phyloP scores from a whole-genome alignment of 2,888 invertebrate genomes.

The Anoncus sp. region DNA sequence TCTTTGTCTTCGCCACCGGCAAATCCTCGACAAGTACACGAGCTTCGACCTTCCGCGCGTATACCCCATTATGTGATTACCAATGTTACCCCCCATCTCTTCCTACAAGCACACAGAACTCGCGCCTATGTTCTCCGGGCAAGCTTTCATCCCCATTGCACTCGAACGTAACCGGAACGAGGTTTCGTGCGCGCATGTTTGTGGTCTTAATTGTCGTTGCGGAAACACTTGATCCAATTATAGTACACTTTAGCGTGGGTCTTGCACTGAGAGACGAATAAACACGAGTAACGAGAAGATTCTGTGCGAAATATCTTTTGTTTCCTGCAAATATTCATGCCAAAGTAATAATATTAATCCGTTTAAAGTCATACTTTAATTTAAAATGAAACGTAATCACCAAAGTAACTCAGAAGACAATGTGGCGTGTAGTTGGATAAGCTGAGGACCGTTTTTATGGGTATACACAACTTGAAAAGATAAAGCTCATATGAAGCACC shows the following conservation, averaged over 20 bases:
- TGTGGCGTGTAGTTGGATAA: too few relatives aligned
- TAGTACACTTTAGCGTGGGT: background rate
- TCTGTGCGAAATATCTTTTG: too few relatives aligned
- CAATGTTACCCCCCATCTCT: constrained; percentile 44
- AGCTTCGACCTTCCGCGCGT: constrained; percentile 49
- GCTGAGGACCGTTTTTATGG: background rate
- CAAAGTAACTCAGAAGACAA: too few relatives aligned
- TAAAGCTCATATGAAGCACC: constrained; percentile 14
- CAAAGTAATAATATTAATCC: too few relatives aligned
- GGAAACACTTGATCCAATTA: constrained; percentile 48
- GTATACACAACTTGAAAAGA: background rate
- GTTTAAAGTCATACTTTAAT: too few relatives aligned
- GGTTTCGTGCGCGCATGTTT: constrained; percentile 44
- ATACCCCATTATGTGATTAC: constrained; percentile 62
- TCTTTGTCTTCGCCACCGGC: constrained; percentile 59
- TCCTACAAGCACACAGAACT: background rate
- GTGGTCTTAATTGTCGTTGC: constrained; percentile 50
- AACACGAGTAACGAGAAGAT: too few relatives aligned
- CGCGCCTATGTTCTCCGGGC: constrained; percentile 21
- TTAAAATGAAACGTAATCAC: too few relatives aligned
- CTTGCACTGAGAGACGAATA: background rate
- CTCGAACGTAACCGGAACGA: constrained; percentile 7
- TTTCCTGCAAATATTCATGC: too few relatives aligned
- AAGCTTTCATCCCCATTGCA: constrained; percentile 6
- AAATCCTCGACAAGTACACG: constrained; percentile 59